phyloP scores from a whole-genome alignment of 2,113 vertebrate species.

The Tachuris rubrigastra region DNA sequence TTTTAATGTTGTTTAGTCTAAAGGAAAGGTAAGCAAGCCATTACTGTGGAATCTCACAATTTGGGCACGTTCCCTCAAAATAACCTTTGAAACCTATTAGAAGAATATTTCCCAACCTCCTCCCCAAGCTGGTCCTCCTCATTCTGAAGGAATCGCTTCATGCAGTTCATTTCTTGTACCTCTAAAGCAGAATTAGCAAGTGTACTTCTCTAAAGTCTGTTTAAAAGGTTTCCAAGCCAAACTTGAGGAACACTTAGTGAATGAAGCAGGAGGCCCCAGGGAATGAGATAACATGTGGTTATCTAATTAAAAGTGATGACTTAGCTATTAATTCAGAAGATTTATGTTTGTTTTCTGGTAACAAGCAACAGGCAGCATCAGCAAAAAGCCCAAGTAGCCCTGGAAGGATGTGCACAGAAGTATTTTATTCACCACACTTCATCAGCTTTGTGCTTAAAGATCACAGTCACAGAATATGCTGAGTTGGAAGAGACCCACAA shows the following conservation, averaged over 20 bases:
- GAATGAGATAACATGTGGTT: neutral
- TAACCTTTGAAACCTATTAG: neutral
- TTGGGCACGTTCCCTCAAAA: neutral
- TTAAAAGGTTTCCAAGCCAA: neutral
- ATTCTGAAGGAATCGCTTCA: neutral
- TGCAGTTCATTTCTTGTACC: rapidly evolving
- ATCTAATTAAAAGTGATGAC: neutral
- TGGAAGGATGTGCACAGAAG: neutral
- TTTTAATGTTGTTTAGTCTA: constrained; percentile 85
- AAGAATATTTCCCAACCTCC: neutral
- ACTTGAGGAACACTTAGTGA: neutral
- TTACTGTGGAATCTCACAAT: neutral
- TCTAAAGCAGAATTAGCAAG: neutral
- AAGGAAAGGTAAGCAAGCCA: neutral
- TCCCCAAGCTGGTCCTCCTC: neutral
- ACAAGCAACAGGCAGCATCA: neutral
- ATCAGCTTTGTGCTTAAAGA: neutral
- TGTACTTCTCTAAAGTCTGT: neutral
- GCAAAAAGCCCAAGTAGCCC: neutral
- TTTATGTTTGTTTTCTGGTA: neutral
- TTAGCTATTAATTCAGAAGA: neutral
- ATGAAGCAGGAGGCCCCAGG: neutral
- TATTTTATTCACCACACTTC: neutral
- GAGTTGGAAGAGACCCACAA: neutral
- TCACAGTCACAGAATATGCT: neutral